Percentiles rank a stretch among this genome's conserved stretches.
Evolutionary conservation across 2,888 invertebrate species (phyloP).

Genomic region (Nomada flava): DNA sequence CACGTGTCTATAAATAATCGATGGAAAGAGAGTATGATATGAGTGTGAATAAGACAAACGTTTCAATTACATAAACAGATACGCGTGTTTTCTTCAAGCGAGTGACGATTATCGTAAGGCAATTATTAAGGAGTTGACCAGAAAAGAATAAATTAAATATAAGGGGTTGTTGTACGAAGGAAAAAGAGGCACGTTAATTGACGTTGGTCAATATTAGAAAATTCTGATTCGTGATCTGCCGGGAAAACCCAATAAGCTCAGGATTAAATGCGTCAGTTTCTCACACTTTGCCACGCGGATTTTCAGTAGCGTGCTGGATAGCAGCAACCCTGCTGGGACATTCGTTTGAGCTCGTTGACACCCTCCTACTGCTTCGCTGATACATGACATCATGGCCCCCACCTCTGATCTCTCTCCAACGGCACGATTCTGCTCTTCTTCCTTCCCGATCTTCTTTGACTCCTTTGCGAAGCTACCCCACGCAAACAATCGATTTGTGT

Average conservation of each 20-base stretch:
- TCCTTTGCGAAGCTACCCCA: neutral
- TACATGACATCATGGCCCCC: constrained; percentile 71
- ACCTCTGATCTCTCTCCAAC: constrained; percentile 51
- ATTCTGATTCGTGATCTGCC: neutral
- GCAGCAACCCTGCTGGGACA: constrained; percentile 78
- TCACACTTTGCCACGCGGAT: constrained; percentile 71
- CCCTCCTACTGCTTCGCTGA: constrained; percentile 76
- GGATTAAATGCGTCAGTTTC: constrained; percentile 65
- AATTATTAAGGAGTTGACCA: too few species aligned
- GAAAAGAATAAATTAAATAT: too few species aligned
- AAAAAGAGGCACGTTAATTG: neutral
- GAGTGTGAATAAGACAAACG: too few species aligned
- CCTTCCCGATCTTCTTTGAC: constrained; percentile 9
- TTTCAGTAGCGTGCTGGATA: constrained; percentile 67
- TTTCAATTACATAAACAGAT: too few species aligned
- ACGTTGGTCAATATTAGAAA: neutral
- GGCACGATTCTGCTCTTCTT: constrained; percentile 36
- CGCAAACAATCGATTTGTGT: neutral
- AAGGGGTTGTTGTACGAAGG: neutral
- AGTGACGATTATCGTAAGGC: too few species aligned
- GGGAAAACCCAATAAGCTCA: constrained; percentile 26
- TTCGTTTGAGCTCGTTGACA: constrained; percentile 79
- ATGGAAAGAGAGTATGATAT: too few species aligned
- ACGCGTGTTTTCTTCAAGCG: too few species aligned
- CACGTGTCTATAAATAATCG: too few species aligned